Percentiles rank a stretch among this genome's conserved stretches.
Conservation (phyloP, 1,140 invertebrate species). For the Mamestra configurata region DNA sequence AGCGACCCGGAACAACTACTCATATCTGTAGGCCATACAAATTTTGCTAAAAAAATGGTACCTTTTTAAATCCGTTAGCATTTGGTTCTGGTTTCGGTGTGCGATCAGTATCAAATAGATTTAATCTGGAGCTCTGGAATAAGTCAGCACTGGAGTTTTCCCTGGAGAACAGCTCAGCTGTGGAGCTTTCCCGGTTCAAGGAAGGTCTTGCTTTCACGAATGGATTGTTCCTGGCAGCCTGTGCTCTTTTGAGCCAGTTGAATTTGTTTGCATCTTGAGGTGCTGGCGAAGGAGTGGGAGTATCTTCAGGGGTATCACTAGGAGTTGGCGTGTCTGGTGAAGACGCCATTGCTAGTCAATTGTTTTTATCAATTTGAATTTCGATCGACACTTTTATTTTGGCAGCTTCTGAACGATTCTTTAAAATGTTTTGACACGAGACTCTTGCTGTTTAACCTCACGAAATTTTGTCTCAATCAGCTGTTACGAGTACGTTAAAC, state of each 20-base stretch:
- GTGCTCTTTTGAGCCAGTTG: constrained; percentile 77
- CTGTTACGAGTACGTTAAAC: constrained; percentile 5
- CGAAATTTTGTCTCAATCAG: neutral
- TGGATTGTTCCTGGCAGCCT: constrained; percentile 73
- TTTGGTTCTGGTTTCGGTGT: constrained; percentile 74
- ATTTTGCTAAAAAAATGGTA: too few species aligned
- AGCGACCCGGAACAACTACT: too few species aligned
- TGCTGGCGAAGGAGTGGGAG: constrained; percentile 70
- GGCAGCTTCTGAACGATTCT: neutral
- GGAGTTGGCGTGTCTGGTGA: constrained; percentile 65
- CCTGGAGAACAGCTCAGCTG: constrained; percentile 77
- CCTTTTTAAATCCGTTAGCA: constrained; percentile 89
- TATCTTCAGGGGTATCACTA: constrained; percentile 67
- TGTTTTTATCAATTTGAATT: constrained; percentile 13
- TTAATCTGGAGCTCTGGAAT: constrained; percentile 82
- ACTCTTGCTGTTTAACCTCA: neutral
- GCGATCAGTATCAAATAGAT: constrained; percentile 77
- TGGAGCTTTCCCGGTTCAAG: constrained; percentile 79
- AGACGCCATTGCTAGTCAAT: constrained; percentile 59
- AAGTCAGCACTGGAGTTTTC: constrained; percentile 81
- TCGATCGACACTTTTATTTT: neutral
- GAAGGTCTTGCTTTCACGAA: constrained; percentile 79
- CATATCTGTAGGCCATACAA: too few species aligned
- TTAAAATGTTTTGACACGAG: neutral
- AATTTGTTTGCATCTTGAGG: constrained; percentile 76